Base-by-base conservation (phyloP, 2,797 vertebrate genomes). In the Hypotaenidia philippensis region DNA sequence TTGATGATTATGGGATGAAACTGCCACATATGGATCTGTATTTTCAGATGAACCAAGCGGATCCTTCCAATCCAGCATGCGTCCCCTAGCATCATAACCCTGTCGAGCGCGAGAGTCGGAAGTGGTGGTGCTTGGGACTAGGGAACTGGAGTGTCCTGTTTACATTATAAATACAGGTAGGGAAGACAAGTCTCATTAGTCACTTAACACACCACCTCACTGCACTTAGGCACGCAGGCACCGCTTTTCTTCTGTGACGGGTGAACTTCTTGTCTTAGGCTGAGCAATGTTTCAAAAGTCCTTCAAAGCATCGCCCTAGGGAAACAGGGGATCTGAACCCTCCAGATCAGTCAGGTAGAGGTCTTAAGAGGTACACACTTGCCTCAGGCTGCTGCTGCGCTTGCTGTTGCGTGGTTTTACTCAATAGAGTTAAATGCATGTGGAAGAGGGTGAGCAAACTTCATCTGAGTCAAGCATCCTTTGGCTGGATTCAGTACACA, bases 1-100 rank as follows among this genome's bases (percentile, higher is more conserved):
- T 94, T 99, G 99, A 97, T 99, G 99, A 98, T 99, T 99, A 99
- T 99, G 98, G 98, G 99, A 99, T 97, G 99, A 99, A 97, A 99
- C 98, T 71, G 99, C 99, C 98, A 99, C 98, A 98, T 99, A 99
- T 95, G 99, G 98, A 97, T 99, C 99, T 98, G 98, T 99, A 98
- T 98, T 99, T 98, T 99, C 99, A 93, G 98, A 98, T 97, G 98
- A 98, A 97, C 98, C 98, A 93, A 98, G 98, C 52, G 97, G 97
- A 94, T 99, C 99, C 98, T 99, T 99, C 98, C 98, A 98, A 97
- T 99, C 98, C 97, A 98, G 98, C 98, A 99, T 98, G 96, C 98
- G 98, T 98, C 98, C 99, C 98, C 98, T 98, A 97, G 98, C 98
- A 98, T 99, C 98, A 96, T 98, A 98, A 96, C 98, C 98, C 96